Evolutionary conservation across 1,140 invertebrate genomes (phyloP).

Genomic region (Cyclargus thomasi): DNA sequence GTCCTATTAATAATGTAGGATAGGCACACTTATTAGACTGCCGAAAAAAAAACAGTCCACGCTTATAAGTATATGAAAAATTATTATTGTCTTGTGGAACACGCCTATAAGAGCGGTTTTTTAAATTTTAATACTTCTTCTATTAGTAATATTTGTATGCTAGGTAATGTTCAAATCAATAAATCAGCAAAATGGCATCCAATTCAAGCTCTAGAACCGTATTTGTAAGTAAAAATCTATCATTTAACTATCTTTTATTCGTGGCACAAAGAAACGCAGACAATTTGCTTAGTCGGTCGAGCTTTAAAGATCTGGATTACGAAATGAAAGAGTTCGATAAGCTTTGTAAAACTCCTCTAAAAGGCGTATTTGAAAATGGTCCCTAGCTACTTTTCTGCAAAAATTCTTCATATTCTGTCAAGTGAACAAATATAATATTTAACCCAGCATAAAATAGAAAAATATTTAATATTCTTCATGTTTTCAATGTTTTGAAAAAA

Average conservation of each 20-base stretch:
- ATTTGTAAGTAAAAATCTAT: not conserved
- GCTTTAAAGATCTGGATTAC: not conserved
- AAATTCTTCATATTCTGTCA: not conserved
- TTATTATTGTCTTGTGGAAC: too few relatives aligned
- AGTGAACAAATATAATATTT: not conserved
- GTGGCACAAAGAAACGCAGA: not conserved
- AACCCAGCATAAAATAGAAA: not conserved
- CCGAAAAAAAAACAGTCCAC: too few relatives aligned
- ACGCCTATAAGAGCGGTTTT: too few relatives aligned
- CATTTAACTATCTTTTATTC: not conserved
- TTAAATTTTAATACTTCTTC: too few relatives aligned
- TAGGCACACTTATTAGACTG: too few relatives aligned
- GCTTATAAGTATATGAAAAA: too few relatives aligned
- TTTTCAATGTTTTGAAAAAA: not conserved
- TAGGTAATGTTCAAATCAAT: too few relatives aligned
- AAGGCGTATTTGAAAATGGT: not conserved
- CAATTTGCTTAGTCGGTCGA: not conserved
- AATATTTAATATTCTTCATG: not conserved
- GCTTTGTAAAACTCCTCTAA: not conserved
- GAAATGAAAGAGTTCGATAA: not conserved
- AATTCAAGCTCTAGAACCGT: not conserved
- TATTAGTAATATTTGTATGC: too few relatives aligned
- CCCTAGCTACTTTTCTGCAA: not conserved
- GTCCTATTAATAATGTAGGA: too few relatives aligned
- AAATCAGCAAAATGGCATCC: not conserved